Conservation (phyloP, 2,797 vertebrate genomes). For the Coregonus ussuriensis region DNA sequence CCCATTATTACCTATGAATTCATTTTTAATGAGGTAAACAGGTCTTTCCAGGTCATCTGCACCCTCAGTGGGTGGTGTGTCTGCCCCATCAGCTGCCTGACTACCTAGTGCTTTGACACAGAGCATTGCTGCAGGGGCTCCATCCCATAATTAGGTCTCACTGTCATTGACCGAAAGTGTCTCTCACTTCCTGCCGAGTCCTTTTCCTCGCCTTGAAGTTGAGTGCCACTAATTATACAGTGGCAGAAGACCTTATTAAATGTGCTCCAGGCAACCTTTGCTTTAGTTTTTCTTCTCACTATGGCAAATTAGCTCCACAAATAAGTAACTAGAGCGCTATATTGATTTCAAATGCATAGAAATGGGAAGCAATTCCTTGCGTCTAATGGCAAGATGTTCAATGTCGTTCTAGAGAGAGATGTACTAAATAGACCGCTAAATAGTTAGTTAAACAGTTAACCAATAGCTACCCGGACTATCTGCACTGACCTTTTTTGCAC, state of each 20-base stretch:
- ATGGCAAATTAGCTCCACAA: constrained; percentile 32
- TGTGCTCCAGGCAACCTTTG: constrained; percentile 63
- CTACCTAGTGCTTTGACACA: constrained; percentile 60
- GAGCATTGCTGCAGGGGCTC: constrained; percentile 66
- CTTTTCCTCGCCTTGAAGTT: constrained; percentile 62
- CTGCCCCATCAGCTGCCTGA: constrained; percentile 59
- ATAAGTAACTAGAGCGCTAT: constrained; percentile 21
- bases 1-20: constrained; percentile 78
- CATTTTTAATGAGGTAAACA: constrained; percentile 82
- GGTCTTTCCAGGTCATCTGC: constrained; percentile 77
- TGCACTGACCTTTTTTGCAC: no score
- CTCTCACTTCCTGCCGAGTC: constrained; percentile 64
- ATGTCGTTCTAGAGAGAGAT: background rate
- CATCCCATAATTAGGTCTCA: constrained; percentile 75
- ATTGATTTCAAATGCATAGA: constrained; percentile 36
- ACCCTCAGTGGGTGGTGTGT: constrained; percentile 41
- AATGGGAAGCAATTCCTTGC: constrained; percentile 14
- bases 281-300: constrained; percentile 35
- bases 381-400: background rate
- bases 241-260: constrained; percentile 59
- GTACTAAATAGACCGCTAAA: background rate
- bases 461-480: no score
- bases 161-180: constrained; percentile 72
- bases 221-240: constrained; percentile 71
- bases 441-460: no score